Base-by-base conservation (phyloP, 1,140 invertebrate genomes). In the Lysiphlebus fabarum region DNA sequence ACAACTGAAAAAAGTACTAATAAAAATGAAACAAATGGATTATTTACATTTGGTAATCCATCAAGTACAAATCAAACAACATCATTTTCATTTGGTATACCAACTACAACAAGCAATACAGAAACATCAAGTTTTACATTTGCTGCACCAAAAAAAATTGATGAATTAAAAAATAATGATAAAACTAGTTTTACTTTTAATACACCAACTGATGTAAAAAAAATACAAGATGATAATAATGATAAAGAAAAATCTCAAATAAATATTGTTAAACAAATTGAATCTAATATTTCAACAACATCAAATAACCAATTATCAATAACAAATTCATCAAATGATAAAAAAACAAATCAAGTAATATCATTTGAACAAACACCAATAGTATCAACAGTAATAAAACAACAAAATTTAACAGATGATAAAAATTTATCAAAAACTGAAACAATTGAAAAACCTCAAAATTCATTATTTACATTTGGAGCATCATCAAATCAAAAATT, bases 11-110 rank as follows among this genome's bases (percentile, higher is more conserved):
- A 57, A 26, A 33, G 43, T 6, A n/a, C 34, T n/a, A 73, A 4
- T 26, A 26, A 73, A 11, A 61, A 61, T 54, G 54, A 68, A 49
- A 65, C 68, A 4, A 70, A 77, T 42, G 81, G 82, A 66, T 84
- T n/a, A n/a, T n/a, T 84, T 40, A 59, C 56, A 3, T 66, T 64
- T 57, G 64, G 56, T 9, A 14, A 41, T 6, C 50, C 58, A 34
- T 44, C 4, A 1, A 26, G 17, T 4, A 26, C 57, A n/a, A 56
- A 12, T 43, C 53, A n/a, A 74, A 75, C 45, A 75, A 79, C 61
- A 81, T 78, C 7, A 71, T 77, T 79, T 58, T 72, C 67, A 6
- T 80, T 81, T 66, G 77, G 70, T 36, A 67, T 72, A 33, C 73
- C 69, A 10, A 17, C 7, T 12, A 43, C 44, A 5, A 70, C 70